Evolutionary conservation across 2,888 invertebrate genomes (phyloP), one percentile per base, ranked within the genome.

Genomic region (Euplagia quadripunctaria): DNA sequence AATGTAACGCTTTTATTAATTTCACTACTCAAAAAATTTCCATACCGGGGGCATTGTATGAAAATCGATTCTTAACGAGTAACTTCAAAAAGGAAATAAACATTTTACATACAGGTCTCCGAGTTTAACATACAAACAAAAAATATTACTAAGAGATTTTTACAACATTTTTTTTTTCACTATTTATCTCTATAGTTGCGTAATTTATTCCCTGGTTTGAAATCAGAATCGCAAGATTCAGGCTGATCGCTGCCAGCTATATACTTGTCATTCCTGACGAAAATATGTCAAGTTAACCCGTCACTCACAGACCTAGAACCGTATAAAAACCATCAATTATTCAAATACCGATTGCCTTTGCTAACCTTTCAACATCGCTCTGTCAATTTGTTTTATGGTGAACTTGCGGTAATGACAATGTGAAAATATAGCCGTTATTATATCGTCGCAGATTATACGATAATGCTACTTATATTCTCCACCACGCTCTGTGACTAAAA

Each of bases 281-380:
- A 61, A 61, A 64, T 64, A 64, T 64, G 17, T 64, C 9, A 64
- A 43, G 64, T 42, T 64, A 64, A 43, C 64, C 43, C 43, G 61
- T 61, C 61, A 61, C 31, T 61, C 31, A 58, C 58, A 58, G 58
- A 31, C 61, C 43, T 31, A 31, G 31, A 61, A 31, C 61, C 31
- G 61, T 61, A 31, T 31, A 61, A 61, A 61, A 31, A 12, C 31
- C 31, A 61, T 61, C 31, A 61, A 61, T 61, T 61, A 61, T 61
- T 61, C 61, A 61, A 61, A 61, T 61, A 12, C 31, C 61, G 31
- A 31, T 61, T 61, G 61, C 31, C 61, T 61, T 31, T 61, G 61
- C 61, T 61, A 14, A 31, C 31, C 61, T 61, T 14, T 2, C 20
- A 61, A 64, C 42, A 43, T 43, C 20, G 61, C 20, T 31, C 61